Evolutionary conservation across 2,113 vertebrate genomes (phyloP).

Genomic region (Megaptera novaeangliae): DNA sequence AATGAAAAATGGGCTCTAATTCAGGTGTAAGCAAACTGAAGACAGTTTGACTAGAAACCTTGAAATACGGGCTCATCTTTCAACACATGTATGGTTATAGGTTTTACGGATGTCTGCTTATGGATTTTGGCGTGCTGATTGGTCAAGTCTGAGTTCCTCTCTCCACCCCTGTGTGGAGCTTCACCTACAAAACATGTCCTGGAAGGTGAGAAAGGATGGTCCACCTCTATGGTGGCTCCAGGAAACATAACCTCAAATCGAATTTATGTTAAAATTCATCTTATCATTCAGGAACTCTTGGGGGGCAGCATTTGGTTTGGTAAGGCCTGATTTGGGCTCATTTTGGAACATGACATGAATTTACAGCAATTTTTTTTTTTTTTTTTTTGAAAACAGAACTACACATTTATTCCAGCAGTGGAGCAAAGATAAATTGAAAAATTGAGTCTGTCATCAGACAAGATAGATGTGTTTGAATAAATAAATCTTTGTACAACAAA

Average conservation of each 20-base stretch:
- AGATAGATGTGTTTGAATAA: background rate
- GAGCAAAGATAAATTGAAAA: background rate
- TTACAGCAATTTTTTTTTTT: background rate
- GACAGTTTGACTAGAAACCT: background rate
- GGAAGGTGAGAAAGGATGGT: background rate
- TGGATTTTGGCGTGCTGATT: background rate
- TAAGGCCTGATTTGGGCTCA: background rate
- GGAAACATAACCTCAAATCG: background rate
- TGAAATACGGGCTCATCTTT: background rate
- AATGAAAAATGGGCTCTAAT: background rate
- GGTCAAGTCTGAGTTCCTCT: background rate
- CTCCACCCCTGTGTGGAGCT: background rate
- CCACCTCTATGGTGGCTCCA: background rate
- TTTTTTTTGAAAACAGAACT: background rate
- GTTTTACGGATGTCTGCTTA: background rate
- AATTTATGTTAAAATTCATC: background rate
- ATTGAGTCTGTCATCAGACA: background rate
- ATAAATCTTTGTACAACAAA: background rate
- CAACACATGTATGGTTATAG: background rate
- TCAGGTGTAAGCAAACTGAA: background rate
- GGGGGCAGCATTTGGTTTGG: background rate
- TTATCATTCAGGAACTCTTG: background rate
- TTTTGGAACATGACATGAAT: background rate
- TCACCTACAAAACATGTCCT: background rate
- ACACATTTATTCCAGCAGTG: background rate